These are phyloP conservation scores for Tenthredo distinguenda DNA, from an alignment of 2,888 invertebrate species.

Conservation along the genomic window DNA sequence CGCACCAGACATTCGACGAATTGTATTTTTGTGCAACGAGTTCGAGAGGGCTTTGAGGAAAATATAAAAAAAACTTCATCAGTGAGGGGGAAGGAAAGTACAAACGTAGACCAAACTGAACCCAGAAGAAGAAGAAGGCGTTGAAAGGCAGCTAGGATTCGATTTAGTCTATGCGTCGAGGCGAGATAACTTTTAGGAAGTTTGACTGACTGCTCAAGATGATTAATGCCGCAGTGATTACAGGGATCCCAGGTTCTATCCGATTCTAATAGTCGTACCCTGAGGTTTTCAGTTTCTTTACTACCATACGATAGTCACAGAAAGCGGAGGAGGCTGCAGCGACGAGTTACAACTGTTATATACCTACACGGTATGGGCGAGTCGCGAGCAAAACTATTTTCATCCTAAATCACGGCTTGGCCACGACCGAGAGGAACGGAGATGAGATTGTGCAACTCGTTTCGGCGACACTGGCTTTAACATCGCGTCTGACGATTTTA, in stretches of 20 bases:
- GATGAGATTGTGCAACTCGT: slow-evolving; percentile 35
- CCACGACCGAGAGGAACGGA: background rate
- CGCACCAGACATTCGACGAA: slow-evolving; percentile 5
- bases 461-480: slow-evolving; percentile 10
- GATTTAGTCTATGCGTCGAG: background rate
- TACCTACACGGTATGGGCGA: background rate
- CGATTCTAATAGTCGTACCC: background rate
- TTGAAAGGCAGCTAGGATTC: slow-evolving; percentile 2
- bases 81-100: background rate
- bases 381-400: slow-evolving; percentile 30
- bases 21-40: background rate
- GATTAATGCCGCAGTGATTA: slow-evolving; percentile 41
- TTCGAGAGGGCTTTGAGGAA: background rate
- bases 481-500: slow-evolving; percentile 4
- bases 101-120: background rate
- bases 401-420: slow-evolving; percentile 29
- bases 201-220: slow-evolving; percentile 25
- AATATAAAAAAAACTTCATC: background rate
- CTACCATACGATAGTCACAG: background rate
- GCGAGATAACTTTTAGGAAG: slow-evolving; percentile 1
- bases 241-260: background rate
- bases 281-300: background rate
- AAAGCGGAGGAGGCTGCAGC: background rate
- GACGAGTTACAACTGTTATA: background rate
- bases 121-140: background rate